phyloP scores from a whole-genome alignment of 1,140 invertebrate species.

The Bombus waltoni region DNA sequence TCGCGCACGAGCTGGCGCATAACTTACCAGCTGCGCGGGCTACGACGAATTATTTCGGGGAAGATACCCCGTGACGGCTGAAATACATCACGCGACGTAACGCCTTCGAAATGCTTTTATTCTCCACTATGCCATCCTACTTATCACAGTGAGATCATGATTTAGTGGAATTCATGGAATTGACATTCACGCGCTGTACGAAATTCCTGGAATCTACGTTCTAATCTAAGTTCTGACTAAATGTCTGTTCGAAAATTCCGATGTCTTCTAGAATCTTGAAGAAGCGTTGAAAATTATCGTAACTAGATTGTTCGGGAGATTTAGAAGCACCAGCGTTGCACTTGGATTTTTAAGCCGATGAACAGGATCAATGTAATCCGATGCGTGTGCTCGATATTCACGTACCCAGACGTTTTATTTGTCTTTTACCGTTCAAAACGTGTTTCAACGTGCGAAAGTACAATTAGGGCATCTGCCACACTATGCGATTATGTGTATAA shows the following conservation, averaged over 20 bases:
- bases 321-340: background rate
- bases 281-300: too few species aligned
- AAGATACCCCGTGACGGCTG: conserved; percentile 29
- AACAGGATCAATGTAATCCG: background rate
- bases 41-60: conserved; percentile 66
- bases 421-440: background rate
- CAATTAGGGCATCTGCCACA: background rate
- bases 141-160: background rate
- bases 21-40: conserved; percentile 52
- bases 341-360: background rate
- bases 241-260: background rate
- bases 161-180: background rate
- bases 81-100: conserved; percentile 36
- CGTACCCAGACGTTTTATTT: background rate
- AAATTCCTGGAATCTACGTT: background rate
- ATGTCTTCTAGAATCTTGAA: background rate
- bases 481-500: background rate
- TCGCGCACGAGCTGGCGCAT: conserved; percentile 55
- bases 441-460: background rate
- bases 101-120: background rate
- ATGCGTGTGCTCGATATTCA: background rate
- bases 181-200: background rate
- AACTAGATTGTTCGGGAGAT: too few species aligned
- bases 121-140: background rate
- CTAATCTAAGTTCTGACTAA: too few species aligned